Evolutionary conservation across 2,113 vertebrate species (phyloP), one percentile per base, ranked within the genome.

Genomic region (Phoxinus phoxinus): DNA sequence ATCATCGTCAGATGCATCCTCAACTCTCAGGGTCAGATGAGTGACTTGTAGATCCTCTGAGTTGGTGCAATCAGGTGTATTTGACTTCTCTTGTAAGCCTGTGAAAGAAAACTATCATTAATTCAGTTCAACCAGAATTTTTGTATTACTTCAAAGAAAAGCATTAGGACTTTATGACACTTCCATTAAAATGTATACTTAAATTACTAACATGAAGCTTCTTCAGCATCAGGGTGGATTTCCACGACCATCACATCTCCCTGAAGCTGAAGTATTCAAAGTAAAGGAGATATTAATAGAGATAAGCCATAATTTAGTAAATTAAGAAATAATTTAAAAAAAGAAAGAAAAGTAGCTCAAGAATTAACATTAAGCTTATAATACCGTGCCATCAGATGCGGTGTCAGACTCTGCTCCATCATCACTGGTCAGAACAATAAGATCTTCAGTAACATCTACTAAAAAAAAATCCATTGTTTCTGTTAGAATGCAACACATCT

Each of bases 311-410:
- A n/a, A n/a, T n/a, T n/a, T n/a, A n/a, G n/a, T n/a, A 46, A 56
- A 65, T 21, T 25, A 37, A 37, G 32, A 4, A 2, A 32, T 32
- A 32, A 32, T 32, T 32, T 32, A 56, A 12, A 37, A 2, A 65
- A 8, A 51, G 5, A 30, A n/a, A 30, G 0, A 27, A 13, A 25
- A n/a, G 12, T 46, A 10, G n/a, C n/a, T 56, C 10, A 71, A 35
- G 7, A 41, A 44, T 44, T 27, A 32, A 23, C 17, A 35, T 3
- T 46, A 23, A 32, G 15, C 19, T 27, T 81, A 23, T 61, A 76
- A 85, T 90, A 94, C 94, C 91, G 72, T 88, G 61, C 85, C 69
- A 37, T 88, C 90, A 61, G 71, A 86, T 51, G 69, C 74, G 10
- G 67, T 56, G 75, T 87, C 79, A 2, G 32, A 82, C 46, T 79